phyloP scores from a whole-genome alignment of 1,140 invertebrate species.

The Orchesella cincta region DNA sequence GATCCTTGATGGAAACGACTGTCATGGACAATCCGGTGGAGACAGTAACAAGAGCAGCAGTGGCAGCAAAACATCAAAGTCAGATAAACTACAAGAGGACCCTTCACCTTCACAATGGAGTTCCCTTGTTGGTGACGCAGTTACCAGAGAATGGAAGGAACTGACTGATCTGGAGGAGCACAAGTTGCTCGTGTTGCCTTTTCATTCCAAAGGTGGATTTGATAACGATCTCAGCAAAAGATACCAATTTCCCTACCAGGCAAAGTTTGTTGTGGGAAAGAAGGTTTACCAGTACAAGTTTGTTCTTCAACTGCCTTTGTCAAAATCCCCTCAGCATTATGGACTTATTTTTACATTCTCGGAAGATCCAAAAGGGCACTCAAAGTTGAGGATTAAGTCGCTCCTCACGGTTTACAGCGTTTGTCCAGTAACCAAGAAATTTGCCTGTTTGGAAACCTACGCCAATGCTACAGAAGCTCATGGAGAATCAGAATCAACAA shows the following conservation, averaged over 20 bases:
- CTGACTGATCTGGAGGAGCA: conserved; percentile 10
- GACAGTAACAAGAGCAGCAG: neutral
- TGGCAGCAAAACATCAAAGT: neutral
- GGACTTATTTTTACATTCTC: conserved; percentile 27
- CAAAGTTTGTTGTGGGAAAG: conserved; percentile 12
- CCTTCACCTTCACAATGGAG: neutral
- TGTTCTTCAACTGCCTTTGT: neutral
- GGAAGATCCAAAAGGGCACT: neutral
- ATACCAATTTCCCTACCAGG: conserved; percentile 26
- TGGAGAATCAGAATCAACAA: neutral
- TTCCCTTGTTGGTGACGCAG: neutral
- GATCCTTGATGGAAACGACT: conserved; percentile 22
- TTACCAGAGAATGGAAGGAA: neutral
- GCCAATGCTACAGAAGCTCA: neutral
- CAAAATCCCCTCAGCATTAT: conserved; percentile 15
- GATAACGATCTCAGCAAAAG: conserved; percentile 19
- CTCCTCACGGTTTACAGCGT: conserved; percentile 17
- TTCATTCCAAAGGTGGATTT: conserved; percentile 9
- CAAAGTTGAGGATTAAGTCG: conserved; percentile 1
- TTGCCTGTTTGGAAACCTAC: conserved; percentile 1
- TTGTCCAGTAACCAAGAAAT: neutral
- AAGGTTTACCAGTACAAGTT: conserved; percentile 17
- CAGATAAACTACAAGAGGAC: conserved; percentile 10
- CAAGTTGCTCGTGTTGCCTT: conserved; percentile 1
- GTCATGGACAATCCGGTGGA: neutral